These are phyloP conservation scores for Marasmarcha lunaedactyla DNA, from an alignment of 2,888 invertebrate genomes.

Conservation along the genomic window DNA sequence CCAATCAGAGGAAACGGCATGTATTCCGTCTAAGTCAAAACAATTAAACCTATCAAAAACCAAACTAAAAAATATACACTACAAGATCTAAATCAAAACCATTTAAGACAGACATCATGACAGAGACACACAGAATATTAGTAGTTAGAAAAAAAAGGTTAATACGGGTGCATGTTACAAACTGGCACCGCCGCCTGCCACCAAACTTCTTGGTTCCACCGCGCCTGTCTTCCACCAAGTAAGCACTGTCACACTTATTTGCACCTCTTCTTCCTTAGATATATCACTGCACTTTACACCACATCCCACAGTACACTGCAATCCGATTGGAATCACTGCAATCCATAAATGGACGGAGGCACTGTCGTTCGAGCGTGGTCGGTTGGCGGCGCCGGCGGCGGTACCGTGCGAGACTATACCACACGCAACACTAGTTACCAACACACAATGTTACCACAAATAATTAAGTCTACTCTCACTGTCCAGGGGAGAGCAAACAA, in stretches of 20 bases:
- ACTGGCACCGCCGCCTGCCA: constrained; percentile 1
- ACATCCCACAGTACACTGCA: constrained; percentile 56
- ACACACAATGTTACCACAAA: constrained; percentile 11
- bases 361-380: constrained; percentile 14
- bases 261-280: background rate
- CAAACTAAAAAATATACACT: too few species aligned
- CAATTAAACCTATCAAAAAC: too few species aligned
- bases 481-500: background rate
- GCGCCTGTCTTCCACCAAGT: background rate
- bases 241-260: background rate
- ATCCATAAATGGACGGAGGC: constrained; percentile 28
- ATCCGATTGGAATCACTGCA: constrained; percentile 62
- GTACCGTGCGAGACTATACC: constrained; percentile 38
- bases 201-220: background rate
- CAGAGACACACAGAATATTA: too few species aligned
- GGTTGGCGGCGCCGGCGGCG: constrained; percentile 51
- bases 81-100: too few species aligned
- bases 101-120: too few species aligned
- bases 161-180: background rate
- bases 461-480: background rate
- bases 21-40: too few species aligned
- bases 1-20: too few species aligned
- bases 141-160: background rate
- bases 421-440: constrained; percentile 15
- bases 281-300: constrained; percentile 49